Evolutionary conservation across 2,888 invertebrate species (phyloP).

Genomic region (Clunio marinus): DNA sequence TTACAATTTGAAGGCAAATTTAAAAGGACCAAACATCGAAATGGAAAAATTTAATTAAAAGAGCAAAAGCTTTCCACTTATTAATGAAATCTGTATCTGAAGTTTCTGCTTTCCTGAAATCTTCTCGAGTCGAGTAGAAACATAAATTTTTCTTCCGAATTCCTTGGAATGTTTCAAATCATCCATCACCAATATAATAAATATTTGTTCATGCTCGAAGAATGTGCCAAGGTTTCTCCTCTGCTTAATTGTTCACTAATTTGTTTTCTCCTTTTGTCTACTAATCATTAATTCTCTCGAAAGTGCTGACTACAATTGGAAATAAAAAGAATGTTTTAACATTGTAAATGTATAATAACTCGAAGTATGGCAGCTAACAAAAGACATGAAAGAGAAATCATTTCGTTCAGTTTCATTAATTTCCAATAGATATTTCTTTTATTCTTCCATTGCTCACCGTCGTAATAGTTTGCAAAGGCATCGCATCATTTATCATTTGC

Average conservation of each 20-base stretch:
- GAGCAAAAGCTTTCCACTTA: too few species aligned
- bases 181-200: neutral
- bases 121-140: neutral
- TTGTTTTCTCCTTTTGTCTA: constrained; percentile 4
- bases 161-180: neutral
- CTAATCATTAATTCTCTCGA: neutral
- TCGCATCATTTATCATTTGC: constrained; percentile 32
- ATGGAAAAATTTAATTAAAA: too few species aligned
- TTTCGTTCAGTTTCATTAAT: constrained; percentile 13
- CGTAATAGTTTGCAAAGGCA: neutral
- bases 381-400: constrained; percentile 9
- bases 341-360: neutral
- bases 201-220: neutral
- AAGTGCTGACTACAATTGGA: neutral
- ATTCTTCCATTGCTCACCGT: neutral
- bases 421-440: neutral
- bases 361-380: neutral
- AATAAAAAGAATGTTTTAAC: neutral
- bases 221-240: constrained; percentile 10
- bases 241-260: constrained; percentile 15
- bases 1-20: too few species aligned
- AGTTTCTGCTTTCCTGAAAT: neutral
- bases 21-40: neutral
- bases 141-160: too few species aligned
- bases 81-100: too few species aligned